Percentiles rank a stretch among this genome's conserved stretches.
These are phyloP conservation scores for Ostrea denselamellosa DNA, from an alignment of 1,140 invertebrate genomes.

Conservation along the genomic window DNA sequence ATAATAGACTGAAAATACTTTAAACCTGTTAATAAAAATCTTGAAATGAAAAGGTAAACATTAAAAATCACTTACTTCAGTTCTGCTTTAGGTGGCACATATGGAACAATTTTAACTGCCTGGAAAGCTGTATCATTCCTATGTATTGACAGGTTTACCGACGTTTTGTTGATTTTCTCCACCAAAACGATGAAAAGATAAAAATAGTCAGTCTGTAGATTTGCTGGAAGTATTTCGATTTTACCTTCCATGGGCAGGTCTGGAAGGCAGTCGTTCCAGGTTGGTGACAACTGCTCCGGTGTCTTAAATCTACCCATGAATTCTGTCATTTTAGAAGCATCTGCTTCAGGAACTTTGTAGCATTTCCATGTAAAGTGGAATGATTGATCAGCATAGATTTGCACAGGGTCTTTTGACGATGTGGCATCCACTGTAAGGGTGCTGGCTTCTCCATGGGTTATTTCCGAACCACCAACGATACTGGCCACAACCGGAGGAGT, in stretches of 20 bases:
- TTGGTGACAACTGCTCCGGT: background rate
- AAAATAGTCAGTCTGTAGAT: background rate
- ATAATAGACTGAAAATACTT: too few species aligned
- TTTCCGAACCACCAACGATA: slow-evolving; percentile 30
- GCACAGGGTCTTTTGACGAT: background rate
- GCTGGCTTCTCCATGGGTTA: background rate
- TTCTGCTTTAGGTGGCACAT: slow-evolving; percentile 1
- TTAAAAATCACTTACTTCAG: background rate
- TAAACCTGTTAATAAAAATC: too few species aligned
- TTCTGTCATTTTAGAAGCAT: background rate
- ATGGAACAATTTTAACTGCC: slow-evolving; percentile 23
- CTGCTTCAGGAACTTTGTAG: background rate
- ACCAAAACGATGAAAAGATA: background rate
- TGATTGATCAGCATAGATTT: background rate
- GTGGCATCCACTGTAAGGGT: slow-evolving; percentile 20
- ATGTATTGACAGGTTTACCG: background rate
- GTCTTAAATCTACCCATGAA: slow-evolving; percentile 1
- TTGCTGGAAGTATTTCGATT: background rate
- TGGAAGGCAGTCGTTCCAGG: background rate
- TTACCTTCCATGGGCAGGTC: background rate
- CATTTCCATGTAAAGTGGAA: slow-evolving; percentile 13
- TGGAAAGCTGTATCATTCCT: slow-evolving; percentile 8
- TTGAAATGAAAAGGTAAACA: too few species aligned
- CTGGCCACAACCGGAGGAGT: slow-evolving; percentile 31
- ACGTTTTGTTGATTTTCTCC: background rate